Evolutionary conservation across 2,113 vertebrate species (phyloP).

Genomic region (Bagarius yarrelli): DNA sequence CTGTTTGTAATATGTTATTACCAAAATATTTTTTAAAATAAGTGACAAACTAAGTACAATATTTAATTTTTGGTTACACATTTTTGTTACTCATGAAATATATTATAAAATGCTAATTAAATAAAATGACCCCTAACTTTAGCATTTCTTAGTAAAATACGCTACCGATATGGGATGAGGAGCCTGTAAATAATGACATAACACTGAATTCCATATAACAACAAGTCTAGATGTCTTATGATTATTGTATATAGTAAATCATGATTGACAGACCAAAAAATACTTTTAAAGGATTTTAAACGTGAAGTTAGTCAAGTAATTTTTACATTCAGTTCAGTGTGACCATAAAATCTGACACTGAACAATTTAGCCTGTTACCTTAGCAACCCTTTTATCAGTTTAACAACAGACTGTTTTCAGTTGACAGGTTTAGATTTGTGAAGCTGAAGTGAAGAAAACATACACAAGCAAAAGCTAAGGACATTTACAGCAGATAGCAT

Average conservation of each 20-base stretch:
- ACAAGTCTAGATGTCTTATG: not conserved
- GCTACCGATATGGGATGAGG: not conserved
- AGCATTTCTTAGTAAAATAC: not conserved
- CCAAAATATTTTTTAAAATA: too few species aligned
- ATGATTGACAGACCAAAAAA: slow-evolving; percentile 6
- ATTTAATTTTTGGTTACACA: too few species aligned
- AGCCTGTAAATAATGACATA: not conserved
- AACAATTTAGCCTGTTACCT: slow-evolving; percentile 54
- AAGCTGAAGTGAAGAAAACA: slow-evolving; percentile 25
- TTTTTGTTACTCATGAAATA: too few species aligned
- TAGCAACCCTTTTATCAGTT: slow-evolving; percentile 60
- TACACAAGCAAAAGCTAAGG: slow-evolving; percentile 13
- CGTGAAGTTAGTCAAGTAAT: not conserved
- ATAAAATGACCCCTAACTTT: not conserved
- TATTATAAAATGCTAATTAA: too few species aligned
- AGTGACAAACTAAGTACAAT: too few species aligned
- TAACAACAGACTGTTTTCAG: slow-evolving; percentile 53
- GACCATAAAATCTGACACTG: slow-evolving; percentile 40
- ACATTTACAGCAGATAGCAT: slow-evolving; percentile 14
- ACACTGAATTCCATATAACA: not conserved
- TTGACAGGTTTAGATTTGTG: slow-evolving; percentile 53
- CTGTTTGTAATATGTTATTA: too few species aligned
- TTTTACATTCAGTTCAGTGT: slow-evolving; percentile 35
- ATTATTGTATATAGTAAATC: not conserved
- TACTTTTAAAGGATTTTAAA: not conserved